phyloP scores from a whole-genome alignment of 2,888 invertebrate genomes.

The Hypena proboscidalis region DNA sequence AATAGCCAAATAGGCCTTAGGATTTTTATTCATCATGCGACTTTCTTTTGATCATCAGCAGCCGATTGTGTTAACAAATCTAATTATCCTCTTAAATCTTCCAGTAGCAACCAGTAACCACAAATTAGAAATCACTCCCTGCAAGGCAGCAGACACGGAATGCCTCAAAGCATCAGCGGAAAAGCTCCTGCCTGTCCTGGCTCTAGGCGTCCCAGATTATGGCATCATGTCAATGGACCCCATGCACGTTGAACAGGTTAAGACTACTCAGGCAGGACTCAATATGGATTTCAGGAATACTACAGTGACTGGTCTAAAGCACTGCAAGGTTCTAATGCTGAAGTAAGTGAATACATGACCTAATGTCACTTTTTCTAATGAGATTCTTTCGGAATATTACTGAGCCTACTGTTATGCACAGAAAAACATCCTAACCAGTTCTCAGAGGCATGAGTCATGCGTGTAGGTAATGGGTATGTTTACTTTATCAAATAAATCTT shows the following conservation, averaged over 20 bases:
- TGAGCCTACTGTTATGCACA: no score
- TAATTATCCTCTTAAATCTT: no score
- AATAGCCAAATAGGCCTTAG: no score
- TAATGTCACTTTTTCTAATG: not conserved
- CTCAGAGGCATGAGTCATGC: no score
- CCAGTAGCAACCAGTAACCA: no score
- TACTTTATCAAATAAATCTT: no score
- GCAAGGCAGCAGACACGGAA: slow-evolving; percentile 50
- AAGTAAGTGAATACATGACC: slow-evolving; percentile 53
- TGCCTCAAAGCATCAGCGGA: slow-evolving; percentile 65
- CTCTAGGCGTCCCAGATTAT: slow-evolving; percentile 62
- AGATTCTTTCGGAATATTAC: no score
- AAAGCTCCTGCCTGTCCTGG: slow-evolving; percentile 58
- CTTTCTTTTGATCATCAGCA: no score
- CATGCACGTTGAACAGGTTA: slow-evolving; percentile 57
- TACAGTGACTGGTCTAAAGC: slow-evolving; percentile 61
- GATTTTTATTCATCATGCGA: no score
- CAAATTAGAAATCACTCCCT: slow-evolving; percentile 70
- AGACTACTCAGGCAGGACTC: slow-evolving; percentile 64
- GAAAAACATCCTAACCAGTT: no score
- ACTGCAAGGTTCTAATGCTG: slow-evolving; percentile 59
- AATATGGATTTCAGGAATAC: slow-evolving; percentile 70
- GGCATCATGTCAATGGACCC: slow-evolving; percentile 66
- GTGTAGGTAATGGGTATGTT: no score
- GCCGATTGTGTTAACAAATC: no score